Percentiles rank a stretch among this genome's conserved stretches.
phyloP scores from a whole-genome alignment of 2,888 invertebrate species.

The Drosophila mayaguana region DNA sequence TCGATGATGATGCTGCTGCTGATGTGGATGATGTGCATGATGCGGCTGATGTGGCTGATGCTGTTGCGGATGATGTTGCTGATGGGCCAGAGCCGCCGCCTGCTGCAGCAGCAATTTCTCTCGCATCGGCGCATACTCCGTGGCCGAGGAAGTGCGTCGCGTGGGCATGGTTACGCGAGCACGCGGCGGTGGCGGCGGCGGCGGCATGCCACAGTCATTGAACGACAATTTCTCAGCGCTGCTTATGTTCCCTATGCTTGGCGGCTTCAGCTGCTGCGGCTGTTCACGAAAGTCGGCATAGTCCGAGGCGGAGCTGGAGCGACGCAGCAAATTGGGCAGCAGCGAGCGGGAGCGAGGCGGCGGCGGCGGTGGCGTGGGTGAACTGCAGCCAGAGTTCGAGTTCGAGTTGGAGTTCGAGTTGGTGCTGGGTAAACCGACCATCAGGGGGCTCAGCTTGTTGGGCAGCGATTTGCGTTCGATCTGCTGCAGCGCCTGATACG shows the following conservation, averaged over 20 bases:
- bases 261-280: conserved; percentile 70
- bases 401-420: not conserved
- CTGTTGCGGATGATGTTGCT: conserved; percentile 67
- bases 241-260: conserved; percentile 81
- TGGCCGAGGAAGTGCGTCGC: conserved; percentile 88
- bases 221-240: conserved; percentile 84
- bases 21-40: conserved; percentile 78
- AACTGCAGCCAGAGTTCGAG: conserved; percentile 57
- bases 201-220: conserved; percentile 85
- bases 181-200: conserved; percentile 85
- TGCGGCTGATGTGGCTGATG: not conserved
- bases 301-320: conserved; percentile 90
- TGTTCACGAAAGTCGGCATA: conserved; percentile 86
- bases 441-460: conserved; percentile 72
- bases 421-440: conserved; percentile 47
- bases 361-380: conserved; percentile 85
- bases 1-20: conserved; percentile 61
- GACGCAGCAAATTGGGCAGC: conserved; percentile 82
- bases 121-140: conserved; percentile 87
- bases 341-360: conserved; percentile 84
- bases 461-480: conserved; percentile 83
- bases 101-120: conserved; percentile 83
- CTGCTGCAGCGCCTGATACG: conserved; percentile 70
- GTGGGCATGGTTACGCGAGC: conserved; percentile 72
- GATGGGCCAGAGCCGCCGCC: conserved; percentile 81